A percentile compares a stretch with the other conserved stretches of the same genome.
These are phyloP conservation scores for Telmatochromis sp. DNA, from an alignment of 2,113 vertebrate genomes.

Conservation along the genomic window DNA sequence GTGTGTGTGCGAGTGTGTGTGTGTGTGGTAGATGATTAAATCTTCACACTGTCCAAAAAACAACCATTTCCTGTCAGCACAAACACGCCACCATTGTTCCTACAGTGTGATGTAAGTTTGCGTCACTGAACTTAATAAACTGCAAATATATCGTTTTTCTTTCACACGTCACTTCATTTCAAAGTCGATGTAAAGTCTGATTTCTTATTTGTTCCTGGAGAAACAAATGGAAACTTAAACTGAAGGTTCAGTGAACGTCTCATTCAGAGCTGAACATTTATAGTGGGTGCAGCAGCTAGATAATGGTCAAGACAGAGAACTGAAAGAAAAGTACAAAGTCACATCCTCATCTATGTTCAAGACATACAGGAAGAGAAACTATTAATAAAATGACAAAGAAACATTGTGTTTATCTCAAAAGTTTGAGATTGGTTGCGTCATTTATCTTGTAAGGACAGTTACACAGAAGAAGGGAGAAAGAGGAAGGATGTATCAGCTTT, in stretches of 20 bases:
- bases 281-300: background rate
- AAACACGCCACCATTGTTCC: background rate
- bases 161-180: background rate
- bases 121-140: background rate
- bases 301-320: background rate
- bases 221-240: rapidly evolving
- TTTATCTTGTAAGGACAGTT: background rate
- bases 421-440: background rate
- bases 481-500: background rate
- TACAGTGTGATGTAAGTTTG: background rate
- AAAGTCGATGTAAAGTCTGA: rapidly evolving
- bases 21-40: background rate
- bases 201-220: background rate
- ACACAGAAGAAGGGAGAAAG: background rate
- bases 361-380: background rate
- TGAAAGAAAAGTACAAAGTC: background rate
- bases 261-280: background rate
- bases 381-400: background rate
- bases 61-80: background rate
- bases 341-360: background rate
- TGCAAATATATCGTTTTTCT: background rate
- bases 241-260: background rate
- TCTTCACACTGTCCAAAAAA: background rate
- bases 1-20: rapidly evolving
- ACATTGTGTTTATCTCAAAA: background rate